Evolutionary conservation across 1,140 invertebrate genomes (phyloP).

Genomic region (Drosophila equinoxialis): DNA sequence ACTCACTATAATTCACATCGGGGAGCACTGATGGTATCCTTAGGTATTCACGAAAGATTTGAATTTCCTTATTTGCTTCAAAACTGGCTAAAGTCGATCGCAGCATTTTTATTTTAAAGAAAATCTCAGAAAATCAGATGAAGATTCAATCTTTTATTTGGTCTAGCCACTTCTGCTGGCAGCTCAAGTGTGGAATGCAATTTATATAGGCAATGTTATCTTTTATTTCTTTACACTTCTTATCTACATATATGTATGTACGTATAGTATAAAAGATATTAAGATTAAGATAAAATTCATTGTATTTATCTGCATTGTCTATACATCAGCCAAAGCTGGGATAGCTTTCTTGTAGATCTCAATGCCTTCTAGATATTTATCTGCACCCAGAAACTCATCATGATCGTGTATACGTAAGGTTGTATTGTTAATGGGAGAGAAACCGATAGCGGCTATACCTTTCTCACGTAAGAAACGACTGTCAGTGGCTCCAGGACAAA

Average conservation of each 20-base stretch:
- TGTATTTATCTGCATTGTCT: not conserved
- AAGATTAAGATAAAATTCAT: not conserved
- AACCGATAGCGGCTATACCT: slow-evolving; percentile 90
- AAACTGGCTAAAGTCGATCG: slow-evolving; percentile 29
- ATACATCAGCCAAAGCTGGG: slow-evolving; percentile 84
- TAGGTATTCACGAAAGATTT: slow-evolving; percentile 91
- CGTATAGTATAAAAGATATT: not conserved
- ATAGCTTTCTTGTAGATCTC: slow-evolving; percentile 88
- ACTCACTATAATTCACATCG: slow-evolving; percentile 90
- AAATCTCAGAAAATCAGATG: not conserved
- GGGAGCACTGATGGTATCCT: slow-evolving; percentile 92
- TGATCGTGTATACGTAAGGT: slow-evolving; percentile 90
- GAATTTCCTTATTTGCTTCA: slow-evolving; percentile 87
- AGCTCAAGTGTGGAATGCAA: not conserved
- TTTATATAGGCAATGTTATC: slow-evolving; percentile 6
- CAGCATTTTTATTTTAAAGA: not conserved
- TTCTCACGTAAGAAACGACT: slow-evolving; percentile 89
- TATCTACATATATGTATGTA: not conserved
- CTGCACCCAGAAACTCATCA: slow-evolving; percentile 89
- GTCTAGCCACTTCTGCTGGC: not conserved
- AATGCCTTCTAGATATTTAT: slow-evolving; percentile 89
- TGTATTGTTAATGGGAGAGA: slow-evolving; percentile 91
- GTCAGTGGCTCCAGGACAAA: slow-evolving; percentile 93
- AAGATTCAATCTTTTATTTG: not conserved
- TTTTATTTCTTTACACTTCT: not conserved